phyloP scores from a whole-genome alignment of 2,113 vertebrate genomes.

The Chascanopsetta lugubris region DNA sequence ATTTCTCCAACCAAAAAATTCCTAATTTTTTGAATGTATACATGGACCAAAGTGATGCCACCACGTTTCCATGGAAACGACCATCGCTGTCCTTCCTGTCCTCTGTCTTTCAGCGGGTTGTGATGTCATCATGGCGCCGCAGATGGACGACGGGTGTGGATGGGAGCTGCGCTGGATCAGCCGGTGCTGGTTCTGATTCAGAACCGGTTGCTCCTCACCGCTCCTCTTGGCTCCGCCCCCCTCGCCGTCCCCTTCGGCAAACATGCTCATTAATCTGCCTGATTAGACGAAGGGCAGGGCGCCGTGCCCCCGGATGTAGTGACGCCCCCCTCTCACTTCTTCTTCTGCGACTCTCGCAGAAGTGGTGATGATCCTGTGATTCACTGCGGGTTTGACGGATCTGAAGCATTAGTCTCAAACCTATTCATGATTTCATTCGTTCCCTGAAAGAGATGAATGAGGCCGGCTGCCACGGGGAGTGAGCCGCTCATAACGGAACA shows the following conservation, averaged over 20 bases:
- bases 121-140: too few species aligned
- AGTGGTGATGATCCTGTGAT: too few species aligned
- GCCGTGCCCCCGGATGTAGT: not conserved
- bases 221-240: not conserved
- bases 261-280: slow-evolving; percentile 15
- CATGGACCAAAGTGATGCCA: not conserved
- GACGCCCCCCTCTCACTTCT: not conserved
- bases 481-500: too few species aligned
- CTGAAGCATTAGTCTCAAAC: not conserved
- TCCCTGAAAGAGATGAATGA: too few species aligned
- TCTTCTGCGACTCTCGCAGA: too few species aligned
- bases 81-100: not conserved
- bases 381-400: not conserved
- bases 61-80: not conserved
- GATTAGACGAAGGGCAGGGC: not conserved
- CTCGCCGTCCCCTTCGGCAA: slow-evolving; percentile 2
- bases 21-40: too few species aligned
- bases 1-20: too few species aligned
- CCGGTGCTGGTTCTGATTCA: slow-evolving; percentile 24
- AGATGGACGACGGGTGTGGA: too few species aligned
- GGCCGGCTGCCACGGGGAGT: too few species aligned
- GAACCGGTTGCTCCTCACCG: slow-evolving; percentile 16
- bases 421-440: too few species aligned
- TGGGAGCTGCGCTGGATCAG: not conserved
- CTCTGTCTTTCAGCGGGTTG: not conserved